phyloP scores from a whole-genome alignment of 2,888 invertebrate species.

The Synergus gifuensis region DNA sequence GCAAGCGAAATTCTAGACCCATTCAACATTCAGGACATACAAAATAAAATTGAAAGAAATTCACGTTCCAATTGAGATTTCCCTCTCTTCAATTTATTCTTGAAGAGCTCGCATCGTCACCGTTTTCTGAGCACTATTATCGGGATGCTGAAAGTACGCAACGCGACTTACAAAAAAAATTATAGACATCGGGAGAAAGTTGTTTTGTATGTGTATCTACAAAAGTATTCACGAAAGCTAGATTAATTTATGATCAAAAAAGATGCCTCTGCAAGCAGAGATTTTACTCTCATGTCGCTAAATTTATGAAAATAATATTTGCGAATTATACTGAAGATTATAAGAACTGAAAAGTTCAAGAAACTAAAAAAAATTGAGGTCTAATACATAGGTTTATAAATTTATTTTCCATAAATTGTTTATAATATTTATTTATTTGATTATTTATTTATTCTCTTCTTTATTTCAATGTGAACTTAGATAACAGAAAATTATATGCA shows the following conservation, averaged over 20 bases:
- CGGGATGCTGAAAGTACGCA: slow-evolving; percentile 8
- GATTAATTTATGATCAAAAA: slow-evolving; percentile 29
- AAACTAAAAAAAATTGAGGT: not conserved
- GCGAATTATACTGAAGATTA: not conserved
- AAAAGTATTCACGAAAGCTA: slow-evolving; percentile 32
- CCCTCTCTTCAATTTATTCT: slow-evolving; percentile 17
- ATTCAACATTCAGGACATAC: not conserved
- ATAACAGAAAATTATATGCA: slow-evolving; percentile 1
- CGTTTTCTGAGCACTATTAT: slow-evolving; percentile 21
- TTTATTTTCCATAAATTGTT: slow-evolving; percentile 17
- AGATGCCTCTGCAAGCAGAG: not conserved
- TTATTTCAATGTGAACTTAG: not conserved
- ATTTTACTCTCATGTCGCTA: not conserved
- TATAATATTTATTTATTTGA: slow-evolving; percentile 13
- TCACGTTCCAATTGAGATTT: slow-evolving; percentile 32
- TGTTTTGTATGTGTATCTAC: slow-evolving; percentile 15
- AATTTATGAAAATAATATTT: not conserved
- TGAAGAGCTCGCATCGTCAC: slow-evolving; percentile 19
- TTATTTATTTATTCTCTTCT: not conserved
- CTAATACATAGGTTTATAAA: not conserved
- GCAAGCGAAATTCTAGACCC: slow-evolving; percentile 1
- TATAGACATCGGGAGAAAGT: slow-evolving; percentile 35
- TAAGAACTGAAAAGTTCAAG: not conserved
- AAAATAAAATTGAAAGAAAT: slow-evolving; percentile 5
- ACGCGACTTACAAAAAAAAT: slow-evolving; percentile 27